A percentile compares a stretch with the other conserved stretches of the same genome.
phyloP scores from a whole-genome alignment of 2,888 invertebrate genomes.

The Craniophora ligustri region DNA sequence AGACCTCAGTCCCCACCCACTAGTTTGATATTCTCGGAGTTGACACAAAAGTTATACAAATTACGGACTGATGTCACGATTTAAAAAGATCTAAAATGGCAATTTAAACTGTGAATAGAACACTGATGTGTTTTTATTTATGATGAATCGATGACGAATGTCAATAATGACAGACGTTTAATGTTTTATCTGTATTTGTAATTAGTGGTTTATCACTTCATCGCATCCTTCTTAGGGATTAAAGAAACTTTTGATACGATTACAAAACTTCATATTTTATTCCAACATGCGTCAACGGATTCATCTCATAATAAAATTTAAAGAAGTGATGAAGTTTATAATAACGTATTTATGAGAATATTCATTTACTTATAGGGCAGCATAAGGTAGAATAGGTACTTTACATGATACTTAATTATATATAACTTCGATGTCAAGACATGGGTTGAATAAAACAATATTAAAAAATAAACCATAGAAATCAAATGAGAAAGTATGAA shows the following conservation, averaged over 20 bases:
- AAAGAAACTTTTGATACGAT: background rate
- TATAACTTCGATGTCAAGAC: background rate
- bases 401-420: too few species aligned
- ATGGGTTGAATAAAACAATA: background rate
- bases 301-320: too few species aligned
- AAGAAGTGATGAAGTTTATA: too few species aligned
- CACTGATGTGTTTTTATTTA: background rate
- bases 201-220: conserved; percentile 31
- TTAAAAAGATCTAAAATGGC: conserved; percentile 14
- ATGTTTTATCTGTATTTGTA: background rate
- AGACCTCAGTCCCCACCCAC: conserved; percentile 43
- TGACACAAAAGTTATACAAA: conserved; percentile 17
- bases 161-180: background rate
- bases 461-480: background rate
- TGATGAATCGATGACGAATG: conserved; percentile 14
- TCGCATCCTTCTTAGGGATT: background rate
- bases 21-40: conserved; percentile 18
- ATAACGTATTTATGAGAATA: too few species aligned
- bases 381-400: too few species aligned
- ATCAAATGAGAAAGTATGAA: background rate
- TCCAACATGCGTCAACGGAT: background rate
- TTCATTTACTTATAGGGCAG: too few species aligned
- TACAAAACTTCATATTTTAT: background rate
- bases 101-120: conserved; percentile 19
- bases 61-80: conserved; percentile 25